These are phyloP conservation scores for Rhinogobio ventralis DNA, from an alignment of 2,797 vertebrate genomes.

Conservation along the genomic window DNA sequence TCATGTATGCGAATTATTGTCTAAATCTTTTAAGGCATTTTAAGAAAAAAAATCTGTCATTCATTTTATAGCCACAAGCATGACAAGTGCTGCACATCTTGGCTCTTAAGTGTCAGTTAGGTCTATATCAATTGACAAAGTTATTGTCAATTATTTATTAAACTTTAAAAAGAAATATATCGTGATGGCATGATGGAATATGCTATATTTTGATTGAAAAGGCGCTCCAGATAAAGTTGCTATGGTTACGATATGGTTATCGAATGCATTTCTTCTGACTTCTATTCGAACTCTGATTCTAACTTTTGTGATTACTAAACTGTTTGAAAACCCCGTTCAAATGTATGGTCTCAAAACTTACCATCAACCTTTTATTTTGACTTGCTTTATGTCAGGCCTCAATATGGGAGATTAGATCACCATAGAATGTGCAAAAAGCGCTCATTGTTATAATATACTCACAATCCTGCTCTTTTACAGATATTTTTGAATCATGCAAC, in stretches of 20 bases:
- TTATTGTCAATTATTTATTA: not conserved
- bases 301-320: not conserved
- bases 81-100: not conserved
- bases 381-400: not conserved
- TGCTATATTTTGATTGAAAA: not conserved
- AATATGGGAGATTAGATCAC: not conserved
- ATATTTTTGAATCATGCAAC: slow-evolving; percentile 86
- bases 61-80: not conserved
- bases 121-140: not conserved
- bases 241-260: not conserved
- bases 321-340: not conserved
- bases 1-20: not conserved
- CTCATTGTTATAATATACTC: not conserved
- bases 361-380: not conserved
- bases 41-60: not conserved
- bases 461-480: slow-evolving; percentile 35
- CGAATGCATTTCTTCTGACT: not conserved
- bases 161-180: not conserved
- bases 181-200: not conserved
- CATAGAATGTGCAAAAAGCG: not conserved
- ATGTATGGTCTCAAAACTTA: not conserved
- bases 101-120: not conserved
- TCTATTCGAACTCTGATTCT: not conserved
- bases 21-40: slow-evolving; percentile 2
- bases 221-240: not conserved